phyloP scores from a whole-genome alignment of 92 coral and sea anemone genomes.

The Phenganax subtilis region DNA sequence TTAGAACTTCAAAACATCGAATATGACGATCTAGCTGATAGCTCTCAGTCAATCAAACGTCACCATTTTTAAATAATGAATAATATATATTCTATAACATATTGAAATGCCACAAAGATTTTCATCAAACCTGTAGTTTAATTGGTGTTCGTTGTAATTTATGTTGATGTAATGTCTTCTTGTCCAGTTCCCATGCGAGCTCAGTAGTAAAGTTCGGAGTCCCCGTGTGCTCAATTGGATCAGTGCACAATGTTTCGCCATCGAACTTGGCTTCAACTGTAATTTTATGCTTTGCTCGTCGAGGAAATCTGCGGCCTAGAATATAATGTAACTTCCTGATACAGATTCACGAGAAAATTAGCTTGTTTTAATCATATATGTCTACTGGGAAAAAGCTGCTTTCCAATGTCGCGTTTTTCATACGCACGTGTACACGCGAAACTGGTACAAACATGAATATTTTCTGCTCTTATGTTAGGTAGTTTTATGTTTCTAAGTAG shows the following conservation, averaged over 20 bases:
- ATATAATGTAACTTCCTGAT: not conserved
- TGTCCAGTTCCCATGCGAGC: constrained; percentile 95
- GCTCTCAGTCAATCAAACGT: too few species aligned
- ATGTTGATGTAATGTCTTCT: constrained; percentile 83
- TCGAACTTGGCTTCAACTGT: constrained; percentile 92
- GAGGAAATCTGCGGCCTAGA: constrained; percentile 82
- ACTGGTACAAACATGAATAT: too few species aligned
- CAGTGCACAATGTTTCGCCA: constrained; percentile 91
- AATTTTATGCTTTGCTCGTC: constrained; percentile 79
- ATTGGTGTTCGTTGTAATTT: constrained; percentile 93
- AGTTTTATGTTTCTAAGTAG: too few species aligned
- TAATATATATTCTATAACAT: not conserved
- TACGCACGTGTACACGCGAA: too few species aligned
- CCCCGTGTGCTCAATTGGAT: constrained; percentile 87
- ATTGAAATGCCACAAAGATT: not conserved
- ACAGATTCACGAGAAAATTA: too few species aligned
- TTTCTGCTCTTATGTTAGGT: too few species aligned
- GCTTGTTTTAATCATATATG: too few species aligned
- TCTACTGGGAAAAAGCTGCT: too few species aligned
- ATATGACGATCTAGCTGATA: too few species aligned
- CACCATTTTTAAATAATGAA: too few species aligned
- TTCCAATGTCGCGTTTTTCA: too few species aligned
- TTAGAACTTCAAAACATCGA: too few species aligned
- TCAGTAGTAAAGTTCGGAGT: constrained; percentile 87
- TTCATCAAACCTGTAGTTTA: constrained; percentile 78